Evolutionary conservation across 2,888 invertebrate species (phyloP).

Genomic region (Aplocera efformata): DNA sequence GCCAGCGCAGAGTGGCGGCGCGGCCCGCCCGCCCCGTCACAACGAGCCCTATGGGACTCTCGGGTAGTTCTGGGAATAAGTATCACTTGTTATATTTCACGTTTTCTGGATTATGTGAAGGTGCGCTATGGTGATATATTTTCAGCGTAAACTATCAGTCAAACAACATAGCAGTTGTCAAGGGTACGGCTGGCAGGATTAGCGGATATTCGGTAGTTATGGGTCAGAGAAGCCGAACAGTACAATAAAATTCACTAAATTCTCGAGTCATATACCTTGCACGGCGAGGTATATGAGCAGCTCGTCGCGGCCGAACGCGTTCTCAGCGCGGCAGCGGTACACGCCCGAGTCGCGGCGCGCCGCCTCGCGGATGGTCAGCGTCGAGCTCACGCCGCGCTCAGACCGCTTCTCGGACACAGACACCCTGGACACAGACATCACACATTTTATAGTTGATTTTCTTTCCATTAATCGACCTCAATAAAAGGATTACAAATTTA

Average conservation of each 20-base stretch:
- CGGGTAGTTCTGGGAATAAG: constrained; percentile 78
- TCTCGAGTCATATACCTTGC: no score
- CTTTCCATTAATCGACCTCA: no score
- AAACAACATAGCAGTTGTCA: not conserved
- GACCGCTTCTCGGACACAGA: constrained; percentile 86
- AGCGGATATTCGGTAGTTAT: no score
- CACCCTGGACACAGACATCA: constrained; percentile 52
- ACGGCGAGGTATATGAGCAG: constrained; percentile 87
- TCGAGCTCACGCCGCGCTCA: constrained; percentile 85
- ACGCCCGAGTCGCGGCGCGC: constrained; percentile 88
- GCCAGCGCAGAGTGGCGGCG: constrained; percentile 82
- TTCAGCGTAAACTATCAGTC: not conserved
- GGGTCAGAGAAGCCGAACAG: no score
- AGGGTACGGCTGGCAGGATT: no score
- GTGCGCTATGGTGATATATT: no score
- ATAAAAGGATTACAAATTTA: no score
- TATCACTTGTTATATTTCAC: no score
- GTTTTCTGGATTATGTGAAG: no score
- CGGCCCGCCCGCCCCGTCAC: constrained; percentile 80
- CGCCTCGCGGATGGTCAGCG: constrained; percentile 83
- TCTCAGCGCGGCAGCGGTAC: constrained; percentile 87
- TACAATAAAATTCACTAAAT: no score
- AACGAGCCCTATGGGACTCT: constrained; percentile 82
- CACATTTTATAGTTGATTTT: no score
- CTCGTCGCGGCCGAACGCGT: constrained; percentile 86